phyloP scores from a whole-genome alignment of 2,797 vertebrate genomes.

The Lates japonicus region DNA sequence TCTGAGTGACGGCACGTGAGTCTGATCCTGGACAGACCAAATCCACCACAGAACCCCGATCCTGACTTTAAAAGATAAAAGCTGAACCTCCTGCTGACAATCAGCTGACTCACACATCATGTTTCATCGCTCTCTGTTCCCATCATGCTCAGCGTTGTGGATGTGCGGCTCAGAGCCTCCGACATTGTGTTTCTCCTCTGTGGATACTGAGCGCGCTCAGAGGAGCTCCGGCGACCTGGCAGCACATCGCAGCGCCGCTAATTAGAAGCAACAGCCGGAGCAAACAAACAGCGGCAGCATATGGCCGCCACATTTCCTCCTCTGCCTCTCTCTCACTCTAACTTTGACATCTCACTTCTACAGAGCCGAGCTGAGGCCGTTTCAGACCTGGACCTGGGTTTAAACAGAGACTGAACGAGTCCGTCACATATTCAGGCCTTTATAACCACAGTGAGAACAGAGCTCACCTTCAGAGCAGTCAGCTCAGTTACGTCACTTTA shows the following conservation, averaged over 20 bases:
- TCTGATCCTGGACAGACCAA: neutral
- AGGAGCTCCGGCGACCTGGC: slow-evolving; percentile 52
- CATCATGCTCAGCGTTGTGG: slow-evolving; percentile 1
- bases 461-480: no score
- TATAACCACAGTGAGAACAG: no score
- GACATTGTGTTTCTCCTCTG: neutral
- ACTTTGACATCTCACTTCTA: slow-evolving; percentile 55
- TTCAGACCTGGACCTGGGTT: no score
- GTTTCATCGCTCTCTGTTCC: neutral
- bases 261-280: slow-evolving; percentile 73
- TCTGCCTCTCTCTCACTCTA: slow-evolving; percentile 23
- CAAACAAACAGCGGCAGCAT: slow-evolving; percentile 75
- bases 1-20: neutral
- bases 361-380: neutral
- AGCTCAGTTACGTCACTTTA: no score
- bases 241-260: slow-evolving; percentile 63
- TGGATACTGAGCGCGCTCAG: slow-evolving; percentile 31
- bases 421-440: no score
- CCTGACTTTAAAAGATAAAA: neutral
- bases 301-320: slow-evolving; percentile 72
- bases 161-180: neutral
- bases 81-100: no score
- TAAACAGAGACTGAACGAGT: no score
- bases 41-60: neutral
- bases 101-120: neutral